These are phyloP conservation scores for Ctenopoma kingsleyae DNA, from an alignment of 2,797 vertebrate genomes.

Conservation along the genomic window DNA sequence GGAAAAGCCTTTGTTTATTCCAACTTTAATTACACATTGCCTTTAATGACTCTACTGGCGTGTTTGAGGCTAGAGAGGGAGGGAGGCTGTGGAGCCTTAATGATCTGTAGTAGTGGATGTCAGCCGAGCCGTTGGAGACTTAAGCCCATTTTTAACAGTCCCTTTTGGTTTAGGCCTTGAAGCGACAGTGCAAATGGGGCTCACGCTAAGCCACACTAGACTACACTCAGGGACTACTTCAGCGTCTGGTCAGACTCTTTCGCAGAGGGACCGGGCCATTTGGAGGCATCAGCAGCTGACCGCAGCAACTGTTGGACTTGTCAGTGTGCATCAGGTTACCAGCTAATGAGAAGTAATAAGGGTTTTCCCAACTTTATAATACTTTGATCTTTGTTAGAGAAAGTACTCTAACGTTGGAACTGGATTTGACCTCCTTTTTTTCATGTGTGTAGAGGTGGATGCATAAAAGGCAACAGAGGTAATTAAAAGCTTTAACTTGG, in stretches of 20 bases:
- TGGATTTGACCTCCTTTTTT: constrained; percentile 56
- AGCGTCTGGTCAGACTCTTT: constrained; percentile 69
- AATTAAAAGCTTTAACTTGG: constrained; percentile 62
- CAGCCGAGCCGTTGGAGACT: constrained; percentile 88
- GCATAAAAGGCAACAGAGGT: constrained; percentile 44
- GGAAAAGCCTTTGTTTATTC: constrained; percentile 91
- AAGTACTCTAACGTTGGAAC: constrained; percentile 46
- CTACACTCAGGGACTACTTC: constrained; percentile 59
- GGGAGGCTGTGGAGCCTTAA: constrained; percentile 86
- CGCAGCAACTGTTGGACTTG: constrained; percentile 86
- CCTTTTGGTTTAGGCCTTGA: constrained; percentile 86
- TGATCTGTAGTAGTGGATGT: constrained; percentile 91
- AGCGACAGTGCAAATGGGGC: constrained; percentile 85
- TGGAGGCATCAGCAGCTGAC: constrained; percentile 84
- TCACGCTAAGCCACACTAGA: constrained; percentile 69
- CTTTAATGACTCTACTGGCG: constrained; percentile 87
- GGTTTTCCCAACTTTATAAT: constrained; percentile 80
- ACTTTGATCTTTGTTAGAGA: constrained; percentile 71
- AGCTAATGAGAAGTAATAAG: constrained; percentile 90
- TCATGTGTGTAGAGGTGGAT: constrained; percentile 21
- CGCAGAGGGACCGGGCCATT: constrained; percentile 62
- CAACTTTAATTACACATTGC: constrained; percentile 93
- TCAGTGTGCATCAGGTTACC: constrained; percentile 88
- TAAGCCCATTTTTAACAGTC: constrained; percentile 85
- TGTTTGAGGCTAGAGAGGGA: constrained; percentile 75